Evolutionary conservation across 2,797 vertebrate genomes (phyloP).

Genomic region (Megalops cyprinoides): DNA sequence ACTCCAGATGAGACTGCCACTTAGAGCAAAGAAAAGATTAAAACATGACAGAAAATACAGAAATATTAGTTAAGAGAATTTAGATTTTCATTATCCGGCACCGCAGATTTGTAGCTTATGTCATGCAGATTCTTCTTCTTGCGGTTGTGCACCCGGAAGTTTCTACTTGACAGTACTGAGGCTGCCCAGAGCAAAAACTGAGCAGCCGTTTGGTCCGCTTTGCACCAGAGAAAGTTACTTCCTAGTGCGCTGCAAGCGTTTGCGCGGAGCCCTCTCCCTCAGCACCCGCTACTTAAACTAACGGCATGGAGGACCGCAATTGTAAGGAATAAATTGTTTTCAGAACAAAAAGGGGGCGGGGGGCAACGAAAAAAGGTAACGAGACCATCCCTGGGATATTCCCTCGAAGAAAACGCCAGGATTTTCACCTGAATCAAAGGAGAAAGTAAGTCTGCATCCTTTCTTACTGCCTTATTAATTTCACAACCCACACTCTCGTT

Average conservation of each 20-base stretch:
- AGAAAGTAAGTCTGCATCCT: background rate
- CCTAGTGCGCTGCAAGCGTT: background rate
- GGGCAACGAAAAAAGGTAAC: no score
- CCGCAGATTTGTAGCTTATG: no score
- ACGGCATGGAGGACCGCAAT: constrained; percentile 1
- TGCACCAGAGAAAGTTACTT: background rate
- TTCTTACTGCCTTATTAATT: background rate
- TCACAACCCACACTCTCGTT: no score
- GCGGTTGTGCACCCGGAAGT: constrained; percentile 1
- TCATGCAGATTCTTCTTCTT: background rate
- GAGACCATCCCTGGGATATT: background rate
- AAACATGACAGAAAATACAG: no score
- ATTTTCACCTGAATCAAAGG: background rate
- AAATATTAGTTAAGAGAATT: no score
- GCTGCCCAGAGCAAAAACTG: background rate
- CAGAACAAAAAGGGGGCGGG: background rate
- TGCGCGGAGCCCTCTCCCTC: no score
- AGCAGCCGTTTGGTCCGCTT: background rate
- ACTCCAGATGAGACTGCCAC: no score
- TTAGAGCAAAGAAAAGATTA: no score
- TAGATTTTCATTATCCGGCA: no score
- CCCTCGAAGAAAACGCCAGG: background rate
- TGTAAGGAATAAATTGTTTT: background rate
- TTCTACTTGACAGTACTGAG: background rate
- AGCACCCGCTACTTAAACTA: background rate